phyloP scores from a whole-genome alignment of 2,113 vertebrate genomes.

The Ranitomeya variabilis region DNA sequence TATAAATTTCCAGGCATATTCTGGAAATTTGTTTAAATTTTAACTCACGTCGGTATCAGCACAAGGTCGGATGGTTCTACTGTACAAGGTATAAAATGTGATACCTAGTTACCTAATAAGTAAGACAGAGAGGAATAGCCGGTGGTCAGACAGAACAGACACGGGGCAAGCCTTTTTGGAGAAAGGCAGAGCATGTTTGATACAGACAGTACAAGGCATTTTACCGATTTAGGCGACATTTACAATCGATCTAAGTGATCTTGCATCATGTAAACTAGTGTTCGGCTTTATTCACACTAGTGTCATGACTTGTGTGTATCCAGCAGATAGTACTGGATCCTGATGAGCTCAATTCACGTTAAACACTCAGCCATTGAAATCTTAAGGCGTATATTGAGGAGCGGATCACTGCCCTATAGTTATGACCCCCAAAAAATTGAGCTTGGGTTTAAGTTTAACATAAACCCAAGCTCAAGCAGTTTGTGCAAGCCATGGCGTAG shows the following conservation, averaged over 20 bases:
- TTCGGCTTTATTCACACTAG: background rate
- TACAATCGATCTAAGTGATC: too few species aligned
- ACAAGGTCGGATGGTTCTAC: slow-evolving; percentile 16
- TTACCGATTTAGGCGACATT: too few species aligned
- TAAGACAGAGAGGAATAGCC: background rate
- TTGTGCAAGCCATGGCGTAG: too few species aligned
- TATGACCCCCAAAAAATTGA: too few species aligned
- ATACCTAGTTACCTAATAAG: background rate
- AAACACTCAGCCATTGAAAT: background rate
- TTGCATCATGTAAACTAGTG: too few species aligned
- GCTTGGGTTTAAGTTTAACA: too few species aligned
- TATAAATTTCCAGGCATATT: background rate
- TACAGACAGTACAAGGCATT: background rate
- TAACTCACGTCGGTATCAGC: slow-evolving; percentile 10
- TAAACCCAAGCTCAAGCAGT: too few species aligned
- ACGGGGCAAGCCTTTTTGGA: background rate
- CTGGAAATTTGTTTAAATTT: slow-evolving; percentile 30
- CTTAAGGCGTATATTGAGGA: background rate
- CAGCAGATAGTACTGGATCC: background rate
- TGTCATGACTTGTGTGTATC: background rate
- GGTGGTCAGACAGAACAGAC: background rate
- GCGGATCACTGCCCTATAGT: too few species aligned
- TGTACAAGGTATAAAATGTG: slow-evolving; percentile 3
- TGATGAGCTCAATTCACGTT: too few species aligned
- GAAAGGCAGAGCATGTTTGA: background rate